These are phyloP conservation scores for Auanema freiburgensis DNA, from an alignment of 2,888 invertebrate species.

Conservation along the genomic window DNA sequence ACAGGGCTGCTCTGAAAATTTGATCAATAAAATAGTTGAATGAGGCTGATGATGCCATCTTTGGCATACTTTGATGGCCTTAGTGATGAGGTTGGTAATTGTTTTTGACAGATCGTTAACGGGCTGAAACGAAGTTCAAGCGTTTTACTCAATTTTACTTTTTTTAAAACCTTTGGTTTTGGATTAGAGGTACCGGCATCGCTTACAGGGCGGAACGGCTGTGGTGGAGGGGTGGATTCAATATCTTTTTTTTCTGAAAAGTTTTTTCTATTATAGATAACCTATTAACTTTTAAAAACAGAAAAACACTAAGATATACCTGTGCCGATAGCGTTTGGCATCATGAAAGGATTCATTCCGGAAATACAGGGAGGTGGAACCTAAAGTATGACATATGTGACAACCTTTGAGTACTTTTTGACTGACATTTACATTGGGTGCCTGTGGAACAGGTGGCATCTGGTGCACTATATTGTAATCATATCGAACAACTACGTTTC, in stretches of 20 bases:
- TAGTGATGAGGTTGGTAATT: slow-evolving; percentile 15
- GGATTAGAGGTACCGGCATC: too few relatives aligned
- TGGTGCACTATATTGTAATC: too few relatives aligned
- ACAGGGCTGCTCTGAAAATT: slow-evolving; percentile 1
- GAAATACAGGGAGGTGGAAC: slow-evolving; percentile 3
- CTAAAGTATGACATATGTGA: not conserved
- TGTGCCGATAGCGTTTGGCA: not conserved
- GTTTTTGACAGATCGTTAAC: slow-evolving; percentile 11
- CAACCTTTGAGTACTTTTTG: not conserved
- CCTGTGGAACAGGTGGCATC: too few relatives aligned
- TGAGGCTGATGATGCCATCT: not conserved
- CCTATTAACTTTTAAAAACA: not conserved
- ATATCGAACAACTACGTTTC: too few relatives aligned
- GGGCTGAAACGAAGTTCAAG: too few relatives aligned
- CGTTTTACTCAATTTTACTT: too few relatives aligned
- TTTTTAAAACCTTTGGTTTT: too few relatives aligned
- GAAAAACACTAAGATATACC: not conserved
- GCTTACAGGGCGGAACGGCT: not conserved
- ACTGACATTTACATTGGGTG: not conserved
- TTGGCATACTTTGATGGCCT: not conserved
- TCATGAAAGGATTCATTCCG: slow-evolving; percentile 8
- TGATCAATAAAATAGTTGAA: not conserved
- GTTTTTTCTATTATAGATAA: slow-evolving; percentile 1
- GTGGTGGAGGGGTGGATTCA: not conserved
- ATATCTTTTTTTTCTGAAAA: not conserved